Base-by-base conservation (phyloP, 2,797 vertebrate genomes). In the Gorsachius magnificus region DNA sequence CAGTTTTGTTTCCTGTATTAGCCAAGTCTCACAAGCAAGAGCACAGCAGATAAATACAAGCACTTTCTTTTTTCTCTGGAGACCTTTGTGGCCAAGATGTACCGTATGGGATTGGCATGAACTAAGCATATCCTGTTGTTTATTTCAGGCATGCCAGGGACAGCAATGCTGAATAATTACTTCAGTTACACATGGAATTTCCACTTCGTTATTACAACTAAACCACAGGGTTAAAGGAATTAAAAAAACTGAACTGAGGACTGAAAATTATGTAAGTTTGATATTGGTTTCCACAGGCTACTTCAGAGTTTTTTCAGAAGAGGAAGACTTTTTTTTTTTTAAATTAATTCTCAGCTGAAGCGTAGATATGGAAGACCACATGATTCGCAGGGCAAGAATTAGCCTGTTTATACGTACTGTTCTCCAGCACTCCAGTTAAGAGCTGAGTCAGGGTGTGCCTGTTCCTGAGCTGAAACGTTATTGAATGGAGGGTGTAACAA, bases 321-420 rank as follows among this genome's bases (percentile, higher is more conserved):
- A 66, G 28, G 13, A 6, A 33, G 19, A 13, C 5, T 3, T 2
- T 43, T 31, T 26, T 53, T 50, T 20, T 71, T 53, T 33, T 29
- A 3, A 16, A 24, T 19, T 35, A 45, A 19, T 33, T 71, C 51
- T 43, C 36, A 66, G 70, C 13, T 78, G 61, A 43, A 72, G 6
- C 1, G 2, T 10, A 31, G 36, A 18, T 17, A 6, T 33, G 4
- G 58, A 70, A 88, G 33, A 65, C 29, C 8, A 13, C 10, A 16
- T 10, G 15, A 25, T 21, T 6, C 6, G 35, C n/a, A 33, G 35
- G 66, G 11, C 18, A 43, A 61, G 80, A 78, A 60, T 45, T 3
- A 65, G 22, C 24, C 60, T 6, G 51, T 43, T 82, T 53, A 83
- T 70, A 97, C 85, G 29, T 86, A 95, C 88, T 17, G 74, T 41